Conservation (phyloP, 1,140 invertebrate species). For the Diorhabda carinulata region DNA sequence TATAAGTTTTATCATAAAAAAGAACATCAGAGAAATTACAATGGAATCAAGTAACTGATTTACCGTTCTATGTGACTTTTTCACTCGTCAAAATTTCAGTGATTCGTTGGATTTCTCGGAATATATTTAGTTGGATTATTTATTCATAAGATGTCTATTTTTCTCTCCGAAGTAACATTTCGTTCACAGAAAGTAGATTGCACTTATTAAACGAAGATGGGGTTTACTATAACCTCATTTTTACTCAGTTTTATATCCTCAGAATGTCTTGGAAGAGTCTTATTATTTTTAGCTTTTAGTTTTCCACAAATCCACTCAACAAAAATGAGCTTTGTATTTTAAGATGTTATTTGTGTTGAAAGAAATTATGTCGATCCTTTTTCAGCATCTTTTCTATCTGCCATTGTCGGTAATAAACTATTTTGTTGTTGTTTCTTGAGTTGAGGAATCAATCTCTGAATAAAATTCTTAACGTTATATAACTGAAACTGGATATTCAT, state of each 20-base stretch:
- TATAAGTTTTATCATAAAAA: no score
- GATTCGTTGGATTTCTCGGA: background rate
- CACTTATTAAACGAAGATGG: conserved; percentile 1
- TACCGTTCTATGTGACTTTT: no score
- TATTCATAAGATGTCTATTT: background rate
- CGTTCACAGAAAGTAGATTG: conserved; percentile 1
- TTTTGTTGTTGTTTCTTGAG: no score
- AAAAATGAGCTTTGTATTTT: conserved; percentile 16
- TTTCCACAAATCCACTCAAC: conserved; percentile 11
- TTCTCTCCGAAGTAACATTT: background rate
- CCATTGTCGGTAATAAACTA: no score
- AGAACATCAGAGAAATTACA: no score
- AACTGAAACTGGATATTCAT: no score
- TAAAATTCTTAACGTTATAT: no score
- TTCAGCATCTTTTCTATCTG: conserved; percentile 5
- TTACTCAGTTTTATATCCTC: background rate
- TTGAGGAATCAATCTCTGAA: no score
- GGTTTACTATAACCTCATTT: conserved; percentile 8
- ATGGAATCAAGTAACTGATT: no score
- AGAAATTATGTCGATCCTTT: conserved; percentile 8
- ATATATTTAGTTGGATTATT: background rate
- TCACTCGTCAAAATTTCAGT: no score
- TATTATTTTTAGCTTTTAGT: conserved; percentile 18
- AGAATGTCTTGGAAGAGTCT: conserved; percentile 5
- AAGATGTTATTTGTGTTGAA: conserved; percentile 3